These are phyloP conservation scores for Eledona agricola DNA, from an alignment of 2,888 invertebrate species.

Conservation along the genomic window DNA sequence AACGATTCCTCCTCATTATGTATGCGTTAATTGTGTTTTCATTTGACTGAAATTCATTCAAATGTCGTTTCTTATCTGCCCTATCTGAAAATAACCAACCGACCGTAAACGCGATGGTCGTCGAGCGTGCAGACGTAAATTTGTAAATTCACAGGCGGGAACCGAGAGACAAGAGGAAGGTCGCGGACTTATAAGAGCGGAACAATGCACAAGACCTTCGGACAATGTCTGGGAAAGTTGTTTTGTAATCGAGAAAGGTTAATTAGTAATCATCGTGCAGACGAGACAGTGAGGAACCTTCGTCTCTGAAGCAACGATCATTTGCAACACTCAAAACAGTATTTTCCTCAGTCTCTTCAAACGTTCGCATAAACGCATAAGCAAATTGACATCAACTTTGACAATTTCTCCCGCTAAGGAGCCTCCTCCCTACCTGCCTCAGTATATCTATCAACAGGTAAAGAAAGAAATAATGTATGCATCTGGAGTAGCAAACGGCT, in stretches of 20 bases:
- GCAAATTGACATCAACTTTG: too few species aligned
- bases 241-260: constrained; percentile 21
- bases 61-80: constrained; percentile 43
- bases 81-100: constrained; percentile 39
- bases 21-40: constrained; percentile 44
- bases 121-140: constrained; percentile 49
- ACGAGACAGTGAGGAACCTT: too few species aligned
- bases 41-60: constrained; percentile 44
- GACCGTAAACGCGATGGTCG: constrained; percentile 41
- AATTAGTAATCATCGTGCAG: constrained; percentile 16
- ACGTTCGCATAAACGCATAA: too few species aligned
- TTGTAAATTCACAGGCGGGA: constrained; percentile 48
- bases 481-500: constrained; percentile 18
- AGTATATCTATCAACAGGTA: not conserved
- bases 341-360: too few species aligned
- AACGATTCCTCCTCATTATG: constrained; percentile 40
- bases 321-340: too few species aligned
- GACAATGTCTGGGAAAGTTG: constrained; percentile 28
- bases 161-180: constrained; percentile 42
- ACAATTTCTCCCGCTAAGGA: too few species aligned
- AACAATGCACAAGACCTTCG: constrained; percentile 32
- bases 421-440: not conserved
- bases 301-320: too few species aligned
- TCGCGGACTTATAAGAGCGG: constrained; percentile 45
- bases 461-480: constrained; percentile 7